Evolutionary conservation across 2,113 vertebrate species (phyloP).

Genomic region (Sorex fumeus): DNA sequence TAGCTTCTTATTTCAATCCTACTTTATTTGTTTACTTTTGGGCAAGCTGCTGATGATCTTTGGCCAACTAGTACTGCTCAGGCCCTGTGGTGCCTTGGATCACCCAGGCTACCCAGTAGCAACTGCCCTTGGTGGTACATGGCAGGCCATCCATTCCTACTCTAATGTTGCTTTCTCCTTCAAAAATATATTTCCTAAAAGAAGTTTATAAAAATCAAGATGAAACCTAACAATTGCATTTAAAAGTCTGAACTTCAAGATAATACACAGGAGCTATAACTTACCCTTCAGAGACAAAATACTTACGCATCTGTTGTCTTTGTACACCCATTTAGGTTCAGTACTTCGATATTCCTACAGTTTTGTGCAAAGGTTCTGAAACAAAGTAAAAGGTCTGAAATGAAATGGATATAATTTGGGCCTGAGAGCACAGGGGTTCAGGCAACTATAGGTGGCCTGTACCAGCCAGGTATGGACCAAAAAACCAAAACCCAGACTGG

Average conservation of each 20-base stretch:
- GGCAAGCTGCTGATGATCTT: too few species aligned
- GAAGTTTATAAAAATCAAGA: conserved; percentile 45
- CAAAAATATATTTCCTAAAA: conserved; percentile 10
- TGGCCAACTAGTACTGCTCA: too few species aligned
- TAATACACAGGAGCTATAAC: not conserved
- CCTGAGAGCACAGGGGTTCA: not conserved
- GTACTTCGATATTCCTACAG: conserved; percentile 98
- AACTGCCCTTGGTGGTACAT: too few species aligned
- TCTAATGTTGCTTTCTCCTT: conserved; percentile 39
- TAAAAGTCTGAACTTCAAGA: conserved; percentile 6
- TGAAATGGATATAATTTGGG: not conserved
- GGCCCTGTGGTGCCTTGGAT: too few species aligned
- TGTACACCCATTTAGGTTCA: conserved; percentile 98
- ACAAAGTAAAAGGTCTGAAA: conserved; percentile 70
- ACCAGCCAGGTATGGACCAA: too few species aligned
- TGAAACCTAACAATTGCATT: conserved; percentile 28
- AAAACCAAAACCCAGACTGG: not conserved
- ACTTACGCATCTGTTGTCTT: conserved; percentile 98
- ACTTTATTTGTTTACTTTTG: too few species aligned
- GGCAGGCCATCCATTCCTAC: not conserved
- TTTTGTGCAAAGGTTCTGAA: conserved; percentile 98
- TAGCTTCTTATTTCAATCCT: conserved; percentile 4
- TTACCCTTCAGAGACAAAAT: not conserved
- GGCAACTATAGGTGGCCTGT: too few species aligned
- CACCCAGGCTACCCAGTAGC: too few species aligned